Conservation (phyloP, 2,797 vertebrate genomes). For the Manis crassicaudata region DNA sequence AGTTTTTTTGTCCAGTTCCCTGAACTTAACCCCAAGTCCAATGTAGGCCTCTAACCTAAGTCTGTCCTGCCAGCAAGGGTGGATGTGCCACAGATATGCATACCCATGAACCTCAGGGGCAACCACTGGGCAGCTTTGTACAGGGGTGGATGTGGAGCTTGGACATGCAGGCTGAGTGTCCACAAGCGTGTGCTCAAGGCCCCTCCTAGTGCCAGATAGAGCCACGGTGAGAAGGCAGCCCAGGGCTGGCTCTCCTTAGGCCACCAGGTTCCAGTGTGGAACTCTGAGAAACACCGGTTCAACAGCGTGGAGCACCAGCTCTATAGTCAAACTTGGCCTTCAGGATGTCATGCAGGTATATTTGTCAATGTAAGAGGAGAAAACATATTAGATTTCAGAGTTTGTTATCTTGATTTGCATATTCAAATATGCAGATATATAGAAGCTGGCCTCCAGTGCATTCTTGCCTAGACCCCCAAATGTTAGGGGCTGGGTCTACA, state of each 20-base stretch:
- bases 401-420: not conserved
- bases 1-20: not conserved
- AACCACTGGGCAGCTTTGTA: not conserved
- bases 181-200: not conserved
- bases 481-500: not conserved
- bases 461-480: not conserved
- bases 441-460: not conserved
- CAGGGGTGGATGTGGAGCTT: not conserved
- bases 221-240: not conserved
- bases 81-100: not conserved
- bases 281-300: not conserved
- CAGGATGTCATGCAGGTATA: not conserved
- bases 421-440: not conserved
- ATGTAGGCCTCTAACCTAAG: not conserved
- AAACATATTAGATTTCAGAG: not conserved
- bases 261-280: not conserved
- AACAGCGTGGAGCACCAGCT: not conserved
- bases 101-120: not conserved
- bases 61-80: not conserved
- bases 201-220: not conserved
- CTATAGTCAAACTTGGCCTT: conserved; percentile 18
- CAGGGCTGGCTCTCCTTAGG: not conserved
- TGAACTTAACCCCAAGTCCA: not conserved
- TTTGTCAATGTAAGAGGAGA: not conserved
- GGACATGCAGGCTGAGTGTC: not conserved